These are phyloP conservation scores for Deilephila porcellus DNA, from an alignment of 2,888 invertebrate species.

Conservation along the genomic window DNA sequence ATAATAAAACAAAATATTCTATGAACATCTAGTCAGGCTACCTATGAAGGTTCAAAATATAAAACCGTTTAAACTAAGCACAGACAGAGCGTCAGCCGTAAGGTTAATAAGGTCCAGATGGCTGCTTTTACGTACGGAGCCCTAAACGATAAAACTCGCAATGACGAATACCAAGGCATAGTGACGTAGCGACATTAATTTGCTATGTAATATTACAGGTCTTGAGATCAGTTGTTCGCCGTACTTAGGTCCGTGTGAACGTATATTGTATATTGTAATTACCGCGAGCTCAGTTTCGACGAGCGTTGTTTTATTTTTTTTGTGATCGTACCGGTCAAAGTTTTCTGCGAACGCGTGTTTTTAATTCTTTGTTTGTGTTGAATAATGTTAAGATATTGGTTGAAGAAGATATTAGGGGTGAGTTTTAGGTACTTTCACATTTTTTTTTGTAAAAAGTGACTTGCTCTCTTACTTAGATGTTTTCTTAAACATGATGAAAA, in stretches of 20 bases:
- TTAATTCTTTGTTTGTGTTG: slow-evolving; percentile 4
- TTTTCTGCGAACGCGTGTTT: slow-evolving; percentile 13
- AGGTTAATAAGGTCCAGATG: no score
- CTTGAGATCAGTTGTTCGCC: slow-evolving; percentile 27
- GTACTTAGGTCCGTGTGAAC: slow-evolving; percentile 21
- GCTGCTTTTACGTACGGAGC: background rate
- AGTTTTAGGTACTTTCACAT: background rate
- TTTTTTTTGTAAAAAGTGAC: no score
- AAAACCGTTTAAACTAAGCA: no score
- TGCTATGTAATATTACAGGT: slow-evolving; percentile 18
- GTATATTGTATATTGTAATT: slow-evolving; percentile 14
- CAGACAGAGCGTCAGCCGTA: no score
- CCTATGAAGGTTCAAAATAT: no score
- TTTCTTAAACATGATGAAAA: no score
- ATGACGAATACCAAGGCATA: background rate
- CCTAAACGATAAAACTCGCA: background rate
- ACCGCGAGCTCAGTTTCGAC: background rate
- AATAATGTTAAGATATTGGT: slow-evolving; percentile 1
- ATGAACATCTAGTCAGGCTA: no score
- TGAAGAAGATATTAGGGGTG: slow-evolving; percentile 15
- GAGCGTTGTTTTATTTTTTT: slow-evolving; percentile 6
- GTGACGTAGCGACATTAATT: slow-evolving; percentile 22
- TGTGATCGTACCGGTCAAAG: slow-evolving; percentile 10
- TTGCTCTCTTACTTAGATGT: no score
- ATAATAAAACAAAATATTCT: no score